Evolutionary conservation across 1,140 invertebrate genomes (phyloP), one percentile per base, ranked within the genome.

Genomic region (Solen grandis): DNA sequence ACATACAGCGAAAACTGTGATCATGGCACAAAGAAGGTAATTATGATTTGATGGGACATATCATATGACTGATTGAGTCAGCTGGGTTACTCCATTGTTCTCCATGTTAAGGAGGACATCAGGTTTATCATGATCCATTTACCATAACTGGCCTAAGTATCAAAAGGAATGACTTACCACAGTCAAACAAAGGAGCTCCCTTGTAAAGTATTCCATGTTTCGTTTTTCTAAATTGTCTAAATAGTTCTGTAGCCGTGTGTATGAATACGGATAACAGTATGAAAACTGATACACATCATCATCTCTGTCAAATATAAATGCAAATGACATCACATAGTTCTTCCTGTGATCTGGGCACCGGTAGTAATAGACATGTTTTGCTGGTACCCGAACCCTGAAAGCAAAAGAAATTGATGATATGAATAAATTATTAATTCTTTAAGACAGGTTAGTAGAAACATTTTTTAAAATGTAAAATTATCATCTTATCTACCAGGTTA

Each of bases 271-370:
- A 85, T 96, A 97, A 13, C 95, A 96, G 85, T 99, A 94, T 0
- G 96, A 94, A 93, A 99, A 99, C 89, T 99, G 97, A 90, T 98
- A 99, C 1, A 97, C 94, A 86, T 97, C 96, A 82, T 96, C 95
- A 91, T 99, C 97, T 60, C 95, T 94, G 93, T 99, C 98, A 90
- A 99, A 99, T 25, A 95, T 95, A 90, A 99, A 99, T 0, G 97
- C 95, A 92, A 99, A 96, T 84, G 97, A 98, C 27, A 99, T 94
- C 5, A 99, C 96, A 90, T 98, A 97, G 79, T 98, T 96, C 69
- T 97, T 96, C 72, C 96, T 95, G 91, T 99, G 98, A 80, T 96
- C 94, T 14, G 96, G 93, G 29, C 98, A 99, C 75, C 95, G 95
- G 92, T 99, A 98, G 90, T 99, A 99, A 91, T 97, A 99, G 0